Percentiles rank a stretch among this genome's conserved stretches.
Conservation (phyloP, 2,888 invertebrate species). For the Acholoe squamosa region DNA sequence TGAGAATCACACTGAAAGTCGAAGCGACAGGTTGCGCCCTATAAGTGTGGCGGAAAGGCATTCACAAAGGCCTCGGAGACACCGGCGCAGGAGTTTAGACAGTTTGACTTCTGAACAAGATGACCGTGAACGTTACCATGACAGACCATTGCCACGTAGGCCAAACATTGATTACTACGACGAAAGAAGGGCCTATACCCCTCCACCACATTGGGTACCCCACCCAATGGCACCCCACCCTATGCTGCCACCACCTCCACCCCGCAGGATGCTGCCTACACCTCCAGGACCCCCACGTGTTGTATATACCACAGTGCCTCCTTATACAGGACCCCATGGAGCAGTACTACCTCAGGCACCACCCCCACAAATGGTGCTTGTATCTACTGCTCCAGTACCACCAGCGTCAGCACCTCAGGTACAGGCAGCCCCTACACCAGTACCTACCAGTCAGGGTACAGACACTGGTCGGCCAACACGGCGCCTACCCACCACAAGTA, state of each 20-base stretch:
- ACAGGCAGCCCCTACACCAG: background rate
- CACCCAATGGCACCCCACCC: background rate
- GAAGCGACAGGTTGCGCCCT: background rate
- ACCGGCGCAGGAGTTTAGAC: conserved; percentile 25
- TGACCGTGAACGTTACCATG: background rate
- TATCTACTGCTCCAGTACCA: background rate
- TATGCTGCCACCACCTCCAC: background rate
- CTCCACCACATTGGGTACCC: conserved; percentile 5
- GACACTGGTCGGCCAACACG: background rate
- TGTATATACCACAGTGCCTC: background rate
- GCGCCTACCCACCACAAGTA: background rate
- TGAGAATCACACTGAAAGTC: background rate
- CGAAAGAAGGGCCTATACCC: conserved; percentile 24
- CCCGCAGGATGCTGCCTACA: conserved; percentile 8
- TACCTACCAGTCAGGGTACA: background rate
- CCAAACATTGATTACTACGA: background rate
- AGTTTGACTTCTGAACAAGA: background rate
- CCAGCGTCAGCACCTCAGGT: background rate
- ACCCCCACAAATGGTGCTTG: background rate
- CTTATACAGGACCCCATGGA: conserved; percentile 52
- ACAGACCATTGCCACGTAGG: background rate
- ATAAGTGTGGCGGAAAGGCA: background rate
- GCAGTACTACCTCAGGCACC: background rate
- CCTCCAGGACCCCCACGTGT: background rate
- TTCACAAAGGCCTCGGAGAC: background rate